A percentile compares a stretch with the other conserved stretches of the same genome.
These are phyloP conservation scores for Tragelaphus eurycerus DNA, from an alignment of 2,797 vertebrate genomes.

Conservation along the genomic window DNA sequence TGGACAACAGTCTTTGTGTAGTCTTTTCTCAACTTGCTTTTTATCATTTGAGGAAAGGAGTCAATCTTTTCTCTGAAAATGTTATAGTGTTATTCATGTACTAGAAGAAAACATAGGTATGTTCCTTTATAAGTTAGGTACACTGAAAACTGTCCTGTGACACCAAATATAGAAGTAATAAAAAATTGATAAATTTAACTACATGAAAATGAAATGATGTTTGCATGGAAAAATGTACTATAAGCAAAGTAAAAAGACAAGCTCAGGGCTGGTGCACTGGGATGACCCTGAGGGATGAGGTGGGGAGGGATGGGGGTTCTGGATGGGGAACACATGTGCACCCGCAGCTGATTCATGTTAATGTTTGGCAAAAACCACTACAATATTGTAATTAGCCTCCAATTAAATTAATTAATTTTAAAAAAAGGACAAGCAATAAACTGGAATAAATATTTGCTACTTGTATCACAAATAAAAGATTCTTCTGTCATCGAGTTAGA, in stretches of 20 bases:
- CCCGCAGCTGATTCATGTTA: accelerated
- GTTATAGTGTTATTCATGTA: not conserved
- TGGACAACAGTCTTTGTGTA: not conserved
- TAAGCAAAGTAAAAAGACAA: not conserved
- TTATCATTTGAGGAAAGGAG: not conserved
- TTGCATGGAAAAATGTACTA: not conserved
- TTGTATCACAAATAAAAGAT: not conserved
- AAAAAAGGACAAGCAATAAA: not conserved
- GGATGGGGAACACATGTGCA: not conserved
- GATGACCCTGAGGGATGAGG: not conserved
- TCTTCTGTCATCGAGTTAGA: not conserved
- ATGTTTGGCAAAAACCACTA: not conserved
- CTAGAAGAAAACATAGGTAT: not conserved
- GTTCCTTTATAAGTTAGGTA: not conserved
- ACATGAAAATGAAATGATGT: not conserved
- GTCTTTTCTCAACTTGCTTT: not conserved
- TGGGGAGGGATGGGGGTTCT: not conserved
- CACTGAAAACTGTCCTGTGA: not conserved
- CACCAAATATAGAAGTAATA: not conserved
- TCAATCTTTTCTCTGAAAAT: not conserved
- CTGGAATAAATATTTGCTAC: not conserved
- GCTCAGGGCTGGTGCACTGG: not conserved
- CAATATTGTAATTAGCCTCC: not conserved
- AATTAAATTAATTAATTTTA: not conserved
- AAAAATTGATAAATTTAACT: not conserved